A percentile compares a stretch with the other conserved stretches of the same genome.
These are phyloP conservation scores for Drepana falcataria DNA, from an alignment of 2,888 invertebrate species.

Conservation along the genomic window DNA sequence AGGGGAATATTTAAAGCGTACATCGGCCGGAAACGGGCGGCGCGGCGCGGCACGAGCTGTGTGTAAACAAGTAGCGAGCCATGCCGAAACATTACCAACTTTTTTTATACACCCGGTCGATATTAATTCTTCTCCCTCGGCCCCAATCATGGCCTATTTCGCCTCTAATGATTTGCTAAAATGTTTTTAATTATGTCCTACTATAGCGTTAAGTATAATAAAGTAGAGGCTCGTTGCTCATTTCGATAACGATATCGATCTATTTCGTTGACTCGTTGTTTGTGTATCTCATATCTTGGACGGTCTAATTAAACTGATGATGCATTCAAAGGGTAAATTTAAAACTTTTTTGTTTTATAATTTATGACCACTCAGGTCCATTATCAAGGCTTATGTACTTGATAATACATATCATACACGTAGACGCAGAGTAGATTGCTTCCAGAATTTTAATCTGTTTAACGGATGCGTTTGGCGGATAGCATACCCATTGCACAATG, in stretches of 20 bases:
- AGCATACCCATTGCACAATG: too few relatives aligned
- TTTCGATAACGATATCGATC: not conserved
- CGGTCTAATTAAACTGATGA: too few relatives aligned
- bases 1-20: slow-evolving; percentile 48
- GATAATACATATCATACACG: too few relatives aligned
- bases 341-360: not conserved
- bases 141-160: not conserved
- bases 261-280: not conserved
- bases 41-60: slow-evolving; percentile 26
- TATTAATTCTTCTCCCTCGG: slow-evolving; percentile 24
- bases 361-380: too few relatives aligned
- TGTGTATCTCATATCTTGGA: too few relatives aligned
- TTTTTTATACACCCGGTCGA: slow-evolving; percentile 30
- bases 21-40: slow-evolving; percentile 48
- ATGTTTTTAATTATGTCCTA: not conserved
- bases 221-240: not conserved
- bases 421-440: too few relatives aligned
- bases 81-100: slow-evolving; percentile 46
- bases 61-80: slow-evolving; percentile 49
- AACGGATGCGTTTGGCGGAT: too few relatives aligned
- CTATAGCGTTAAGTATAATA: not conserved
- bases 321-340: slow-evolving; percentile 1
- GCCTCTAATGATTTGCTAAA: not conserved
- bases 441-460: too few relatives aligned
- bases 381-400: too few relatives aligned